Evolutionary conservation across 1,140 invertebrate species (phyloP).

Genomic region (Theocolax elegans): DNA sequence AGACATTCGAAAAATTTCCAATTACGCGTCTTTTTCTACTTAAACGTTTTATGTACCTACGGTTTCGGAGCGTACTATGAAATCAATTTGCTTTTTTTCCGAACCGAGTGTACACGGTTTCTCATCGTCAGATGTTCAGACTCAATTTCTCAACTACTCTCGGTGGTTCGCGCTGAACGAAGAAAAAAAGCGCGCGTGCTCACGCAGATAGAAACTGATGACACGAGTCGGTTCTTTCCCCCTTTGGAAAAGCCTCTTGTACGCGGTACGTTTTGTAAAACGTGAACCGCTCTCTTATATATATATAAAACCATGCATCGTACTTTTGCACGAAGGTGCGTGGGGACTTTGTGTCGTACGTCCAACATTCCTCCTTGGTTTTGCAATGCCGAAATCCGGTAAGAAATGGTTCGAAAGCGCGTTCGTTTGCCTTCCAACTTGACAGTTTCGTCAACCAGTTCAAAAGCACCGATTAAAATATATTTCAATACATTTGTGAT

Average conservation of each 20-base stretch:
- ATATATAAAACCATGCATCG: too few relatives aligned
- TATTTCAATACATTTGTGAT: too few relatives aligned
- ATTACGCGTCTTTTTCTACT: conserved; percentile 21
- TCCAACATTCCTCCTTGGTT: conserved; percentile 19
- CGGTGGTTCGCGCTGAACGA: not conserved
- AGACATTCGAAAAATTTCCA: conserved; percentile 21
- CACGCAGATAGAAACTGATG: too few relatives aligned
- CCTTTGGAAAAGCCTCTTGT: not conserved
- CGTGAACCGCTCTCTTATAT: too few relatives aligned
- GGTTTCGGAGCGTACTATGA: not conserved
- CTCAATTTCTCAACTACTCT: conserved; percentile 12
- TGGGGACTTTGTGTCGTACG: not conserved
- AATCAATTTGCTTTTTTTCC: conserved; percentile 23
- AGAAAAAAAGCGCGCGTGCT: not conserved
- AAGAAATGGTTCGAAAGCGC: conserved; percentile 14
- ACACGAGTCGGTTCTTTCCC: not conserved
- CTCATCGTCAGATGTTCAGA: conserved; percentile 12
- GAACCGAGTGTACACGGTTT: not conserved
- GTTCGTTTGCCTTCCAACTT: not conserved
- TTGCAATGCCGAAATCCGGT: conserved; percentile 28
- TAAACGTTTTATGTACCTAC: not conserved
- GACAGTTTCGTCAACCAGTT: not conserved
- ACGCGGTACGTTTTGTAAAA: too few relatives aligned
- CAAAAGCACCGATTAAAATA: too few relatives aligned
- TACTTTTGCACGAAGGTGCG: too few relatives aligned